Evolutionary conservation across 2,113 vertebrate species (phyloP), one percentile per base, ranked within the genome.

Genomic region (Pseudopodoces humilis): DNA sequence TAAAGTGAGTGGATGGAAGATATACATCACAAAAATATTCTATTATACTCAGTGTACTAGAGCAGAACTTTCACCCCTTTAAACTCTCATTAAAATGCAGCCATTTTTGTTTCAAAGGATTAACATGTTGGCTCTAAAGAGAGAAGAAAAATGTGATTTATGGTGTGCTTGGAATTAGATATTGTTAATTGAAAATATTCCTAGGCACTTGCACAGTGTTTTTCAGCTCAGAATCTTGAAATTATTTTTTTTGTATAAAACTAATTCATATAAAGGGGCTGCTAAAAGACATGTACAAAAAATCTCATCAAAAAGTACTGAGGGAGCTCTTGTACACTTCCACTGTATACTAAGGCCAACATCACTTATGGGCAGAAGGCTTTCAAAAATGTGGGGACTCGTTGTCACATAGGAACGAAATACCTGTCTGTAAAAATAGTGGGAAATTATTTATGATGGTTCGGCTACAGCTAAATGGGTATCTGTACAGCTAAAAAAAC

Each of bases 11-110:
- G 49, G 59, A 81, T 94, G 71, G 94, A 91, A 95, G 82, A 96
- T 69, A 87, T 19, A 78, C 41, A 94, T 94, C 84, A 90, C 14
- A 31, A 94, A 94, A 95, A 91, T 94, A 95, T 94, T 96, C 71
- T 84, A 76, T 96, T 95, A 94, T 74, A 11, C n/a, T 80, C 67
- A 58, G 44, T 81, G 64, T 95, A 79, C 74, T 87, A 90, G 70
- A 97, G 67, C 35, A 96, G 92, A 95, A 80, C 55, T 95, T 95
- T 92, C 64, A 70, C 86, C 92, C 94, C 94, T 96, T 96, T 88
- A 95, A 96, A 94, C 82, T 77, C 72, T 96, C 91, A 97, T 97
- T 97, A 96, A 96, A 96, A 97, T 97, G 93, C 94, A 97, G 50
- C 44, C 92, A 71, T 94, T 86, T 75, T 97, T 94, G 91, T 96